Conservation (phyloP, 2,888 invertebrate genomes). For the Keiferia lycopersicella region DNA sequence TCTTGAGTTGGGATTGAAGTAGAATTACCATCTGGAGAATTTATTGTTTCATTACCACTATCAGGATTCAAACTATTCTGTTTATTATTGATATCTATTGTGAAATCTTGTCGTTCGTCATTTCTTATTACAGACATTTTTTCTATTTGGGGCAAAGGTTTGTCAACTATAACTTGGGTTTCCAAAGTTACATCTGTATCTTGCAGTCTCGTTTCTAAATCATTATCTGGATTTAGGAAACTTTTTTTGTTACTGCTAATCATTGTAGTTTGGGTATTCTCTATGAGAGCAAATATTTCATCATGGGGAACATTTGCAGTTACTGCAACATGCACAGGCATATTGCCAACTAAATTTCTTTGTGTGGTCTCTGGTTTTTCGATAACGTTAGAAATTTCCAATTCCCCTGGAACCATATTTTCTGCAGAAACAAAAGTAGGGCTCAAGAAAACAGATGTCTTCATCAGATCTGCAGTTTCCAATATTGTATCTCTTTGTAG, state of each 20-base stretch:
- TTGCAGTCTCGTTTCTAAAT: neutral
- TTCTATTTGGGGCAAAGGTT: neutral
- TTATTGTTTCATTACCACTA: neutral
- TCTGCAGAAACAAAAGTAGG: conserved; percentile 59
- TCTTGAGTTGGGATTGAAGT: neutral
- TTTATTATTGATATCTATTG: neutral
- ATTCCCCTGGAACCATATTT: conserved; percentile 46
- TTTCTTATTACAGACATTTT: conserved; percentile 2
- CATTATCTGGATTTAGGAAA: neutral
- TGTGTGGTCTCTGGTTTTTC: neutral
- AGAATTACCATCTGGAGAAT: neutral
- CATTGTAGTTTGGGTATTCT: neutral
- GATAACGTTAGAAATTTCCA: conserved; percentile 39
- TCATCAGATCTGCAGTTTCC: conserved; percentile 70
- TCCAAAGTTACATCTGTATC: neutral
- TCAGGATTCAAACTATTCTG: neutral
- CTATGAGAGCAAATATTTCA: neutral
- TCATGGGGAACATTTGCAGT: neutral
- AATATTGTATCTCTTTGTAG: conserved; percentile 41
- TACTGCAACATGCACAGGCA: neutral
- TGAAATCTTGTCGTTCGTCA: neutral
- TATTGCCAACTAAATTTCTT: neutral
- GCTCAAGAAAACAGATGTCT: conserved; percentile 66
- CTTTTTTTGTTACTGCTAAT: neutral
- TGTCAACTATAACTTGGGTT: neutral